These are phyloP conservation scores for Bothrops jararaca DNA, from an alignment of 2,113 vertebrate genomes.

Conservation along the genomic window DNA sequence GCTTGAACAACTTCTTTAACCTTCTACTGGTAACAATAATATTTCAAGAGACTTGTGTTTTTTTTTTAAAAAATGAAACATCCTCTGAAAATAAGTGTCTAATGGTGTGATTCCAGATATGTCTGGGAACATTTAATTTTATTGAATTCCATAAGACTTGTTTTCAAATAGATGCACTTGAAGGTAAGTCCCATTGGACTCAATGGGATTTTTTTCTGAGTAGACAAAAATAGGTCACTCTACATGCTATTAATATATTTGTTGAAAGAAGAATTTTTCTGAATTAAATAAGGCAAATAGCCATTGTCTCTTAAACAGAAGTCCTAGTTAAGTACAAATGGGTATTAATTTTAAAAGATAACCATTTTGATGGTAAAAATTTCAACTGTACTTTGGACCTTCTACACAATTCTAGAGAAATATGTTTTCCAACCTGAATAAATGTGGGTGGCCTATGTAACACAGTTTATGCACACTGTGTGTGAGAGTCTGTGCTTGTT, in stretches of 20 bases:
- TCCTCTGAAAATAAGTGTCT: not conserved
- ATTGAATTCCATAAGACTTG: not conserved
- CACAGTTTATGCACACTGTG: not conserved
- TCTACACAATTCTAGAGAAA: conserved; percentile 39
- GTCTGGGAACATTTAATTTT: not conserved
- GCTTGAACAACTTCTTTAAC: not conserved
- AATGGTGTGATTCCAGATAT: not conserved
- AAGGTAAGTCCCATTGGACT: not conserved
- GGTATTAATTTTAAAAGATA: conserved; percentile 71
- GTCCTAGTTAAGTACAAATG: conserved; percentile 69
- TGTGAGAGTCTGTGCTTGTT: not conserved
- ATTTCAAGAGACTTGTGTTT: not conserved
- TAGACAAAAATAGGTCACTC: not conserved
- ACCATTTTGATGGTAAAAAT: conserved; percentile 68
- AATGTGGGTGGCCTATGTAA: not conserved
- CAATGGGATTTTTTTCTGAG: not conserved
- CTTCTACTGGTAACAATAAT: not conserved
- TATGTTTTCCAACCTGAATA: conserved; percentile 37
- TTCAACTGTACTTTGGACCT: conserved; percentile 65
- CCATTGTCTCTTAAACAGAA: conserved; percentile 69
- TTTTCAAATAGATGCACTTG: not conserved
- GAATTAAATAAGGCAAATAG: conserved; percentile 67
- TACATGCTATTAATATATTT: conserved; percentile 76
- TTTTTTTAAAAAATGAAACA: not conserved
- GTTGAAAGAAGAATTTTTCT: conserved; percentile 69